Evolutionary conservation across 2,888 invertebrate genomes (phyloP).

Genomic region (Malacosoma neustria): DNA sequence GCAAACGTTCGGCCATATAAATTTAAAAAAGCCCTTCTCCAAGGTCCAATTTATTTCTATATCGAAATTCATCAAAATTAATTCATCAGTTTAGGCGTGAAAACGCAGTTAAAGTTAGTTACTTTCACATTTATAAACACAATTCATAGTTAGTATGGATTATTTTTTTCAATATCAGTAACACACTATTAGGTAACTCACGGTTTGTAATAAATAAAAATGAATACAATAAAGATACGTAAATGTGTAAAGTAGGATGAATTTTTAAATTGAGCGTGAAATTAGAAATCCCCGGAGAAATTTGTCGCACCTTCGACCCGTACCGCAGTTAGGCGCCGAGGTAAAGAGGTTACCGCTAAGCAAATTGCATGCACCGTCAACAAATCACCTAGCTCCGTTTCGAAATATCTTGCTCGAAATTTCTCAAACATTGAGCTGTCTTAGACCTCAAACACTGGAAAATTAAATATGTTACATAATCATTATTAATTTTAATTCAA

Average conservation of each 20-base stretch:
- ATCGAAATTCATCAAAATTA: no score
- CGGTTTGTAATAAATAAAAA: not conserved
- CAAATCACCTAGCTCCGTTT: conserved; percentile 33
- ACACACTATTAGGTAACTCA: not conserved
- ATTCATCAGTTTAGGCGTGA: no score
- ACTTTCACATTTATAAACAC: no score
- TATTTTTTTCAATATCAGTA: conserved; percentile 2
- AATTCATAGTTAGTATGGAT: conserved; percentile 10
- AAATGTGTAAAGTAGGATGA: conserved; percentile 29
- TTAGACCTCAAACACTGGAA: no score
- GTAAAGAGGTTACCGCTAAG: conserved; percentile 56
- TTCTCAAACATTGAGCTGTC: conserved; percentile 21
- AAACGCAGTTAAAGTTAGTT: no score
- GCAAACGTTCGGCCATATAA: no score
- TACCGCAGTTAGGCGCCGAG: conserved; percentile 25
- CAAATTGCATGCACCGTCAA: conserved; percentile 50
- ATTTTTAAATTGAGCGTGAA: conserved; percentile 59
- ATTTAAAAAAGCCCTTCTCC: no score
- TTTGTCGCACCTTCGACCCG: conserved; percentile 22
- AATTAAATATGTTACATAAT: no score
- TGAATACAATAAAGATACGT: conserved; percentile 14
- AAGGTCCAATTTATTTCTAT: no score
- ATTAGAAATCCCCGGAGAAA: conserved; percentile 51
- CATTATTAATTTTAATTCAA: no score
- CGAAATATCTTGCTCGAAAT: conserved; percentile 21